Evolutionary conservation across 2,888 invertebrate genomes (phyloP), one percentile per base, ranked within the genome.

Genomic region (Dynastes hyllus): DNA sequence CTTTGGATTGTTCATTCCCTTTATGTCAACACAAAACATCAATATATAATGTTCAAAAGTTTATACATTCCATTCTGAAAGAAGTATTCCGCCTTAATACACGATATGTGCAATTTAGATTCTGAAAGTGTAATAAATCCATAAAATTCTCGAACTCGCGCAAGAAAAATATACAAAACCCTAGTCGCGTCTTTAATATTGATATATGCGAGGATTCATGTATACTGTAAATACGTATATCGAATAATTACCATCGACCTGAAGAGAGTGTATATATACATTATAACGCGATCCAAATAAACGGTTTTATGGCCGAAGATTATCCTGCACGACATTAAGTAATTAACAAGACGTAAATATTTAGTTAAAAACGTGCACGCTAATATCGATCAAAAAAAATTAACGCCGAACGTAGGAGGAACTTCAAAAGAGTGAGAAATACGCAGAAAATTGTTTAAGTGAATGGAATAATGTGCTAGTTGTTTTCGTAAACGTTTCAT

Each of bases 281-380:
- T 69, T 50, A 69, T 69, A 69, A 69, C 69, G 51, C 29, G 51
- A 69, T 69, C 51, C 22, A 51, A 51, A 58, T 22, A 13, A 29
- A 69, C 27, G 69, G 50, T 69, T 69, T 69, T 69, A 69, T 27
- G 51, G 69, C 51, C 27, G 51, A 69, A 51, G 69, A 22, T 69
- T 69, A 69, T 69, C 51, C 50, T 51, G 51, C 69, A 69, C 69
- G 69, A 29, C 69, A 69, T 69, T 69, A 69, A 69, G 69, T 69
- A 69, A 69, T 69, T 69, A 69, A 69, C 50, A 51, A 69, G 16
- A 51, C 27, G 51, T 69, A 69, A 69, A 69, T 69, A 69, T 69
- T 69, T 69, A 51, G 22, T 51, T 51, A 29, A 29, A 32, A 63
- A 63, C 63, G 50, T 27, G 22, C 29, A 29, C 51, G 27, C 29